Base-by-base conservation (phyloP, 2,888 invertebrate species). In the Nymphalis c-album region DNA sequence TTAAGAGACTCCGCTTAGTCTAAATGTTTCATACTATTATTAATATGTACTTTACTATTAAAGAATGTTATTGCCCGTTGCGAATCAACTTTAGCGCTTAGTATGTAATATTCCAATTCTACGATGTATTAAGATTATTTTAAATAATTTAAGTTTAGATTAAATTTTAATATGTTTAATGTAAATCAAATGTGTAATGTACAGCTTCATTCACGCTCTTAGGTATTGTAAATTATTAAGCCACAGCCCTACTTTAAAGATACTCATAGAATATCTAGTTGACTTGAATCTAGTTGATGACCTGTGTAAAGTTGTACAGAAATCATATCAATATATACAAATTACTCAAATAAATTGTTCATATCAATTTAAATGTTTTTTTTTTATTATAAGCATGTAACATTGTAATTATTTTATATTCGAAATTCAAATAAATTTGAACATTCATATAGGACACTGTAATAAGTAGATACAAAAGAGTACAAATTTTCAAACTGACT, bases 341-440 rank as follows among this genome's bases (percentile, higher is more conserved):
- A 91, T 86, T 87, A 89, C 87, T 90, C 87, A 90, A 92, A 90
- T 91, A 91, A 92, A 91, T 87, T 88, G 90, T 91, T 91, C 90
- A 88, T 91, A 91, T 91, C 88, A 85, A 82, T 74, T 51, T 55
- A 16, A 67, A 73, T 65, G 5, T 84, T 85, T 62, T 67, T 73
- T 64, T 64, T 63, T 66, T 53, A 46, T 51, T 13, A 13, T 22
- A 16, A 13, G 6, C 26, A 26, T 7, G 31, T 0, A 31, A 31
- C 26, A 7, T 55, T 17, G n/a, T 26, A 55, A 51, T 51, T 22
- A 51, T 26, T 13, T 6, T 31, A 31, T 31, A 31, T 17, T 55
- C 1, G 17, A 55, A 31, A 8, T 55, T 31, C 2, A 55, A 55
- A 55, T 6, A 55, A 51, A 35, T 20, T 10, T 22, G 0, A 17